A percentile compares a stretch with the other conserved stretches of the same genome.
Conservation (phyloP, 2,113 vertebrate species). For the Nycticryphes semicollaris region DNA sequence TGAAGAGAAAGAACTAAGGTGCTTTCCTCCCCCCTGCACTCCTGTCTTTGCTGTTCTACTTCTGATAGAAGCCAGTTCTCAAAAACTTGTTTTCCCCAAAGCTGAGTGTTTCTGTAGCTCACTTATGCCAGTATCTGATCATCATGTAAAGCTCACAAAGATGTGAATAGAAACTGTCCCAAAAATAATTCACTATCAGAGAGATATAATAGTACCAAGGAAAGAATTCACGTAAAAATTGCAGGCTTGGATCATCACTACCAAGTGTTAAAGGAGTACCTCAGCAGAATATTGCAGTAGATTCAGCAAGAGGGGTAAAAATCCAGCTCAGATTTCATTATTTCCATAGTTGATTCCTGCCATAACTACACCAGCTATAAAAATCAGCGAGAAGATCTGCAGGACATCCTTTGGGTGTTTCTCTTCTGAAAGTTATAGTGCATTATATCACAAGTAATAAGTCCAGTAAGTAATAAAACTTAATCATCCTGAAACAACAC, state of each 20-base stretch:
- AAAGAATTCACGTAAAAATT: neutral
- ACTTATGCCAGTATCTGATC: neutral
- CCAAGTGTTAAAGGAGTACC: neutral
- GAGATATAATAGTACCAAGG: neutral
- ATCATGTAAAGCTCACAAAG: neutral
- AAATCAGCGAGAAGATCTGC: neutral
- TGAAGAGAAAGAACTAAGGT: neutral
- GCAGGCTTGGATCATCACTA: neutral
- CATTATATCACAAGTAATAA: neutral
- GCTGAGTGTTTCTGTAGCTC: neutral
- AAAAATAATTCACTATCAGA: neutral
- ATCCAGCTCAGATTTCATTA: neutral
- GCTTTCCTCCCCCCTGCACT: neutral
- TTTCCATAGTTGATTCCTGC: neutral
- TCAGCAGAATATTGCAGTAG: neutral
- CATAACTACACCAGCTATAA: neutral
- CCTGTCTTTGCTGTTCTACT: neutral
- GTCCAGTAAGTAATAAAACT: neutral
- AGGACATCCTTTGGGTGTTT: neutral
- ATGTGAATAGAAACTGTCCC: neutral
- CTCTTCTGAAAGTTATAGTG: neutral
- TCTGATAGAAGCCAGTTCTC: neutral
- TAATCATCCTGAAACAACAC: neutral
- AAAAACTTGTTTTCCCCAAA: neutral
- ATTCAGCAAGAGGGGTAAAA: neutral